A percentile compares a stretch with the other conserved stretches of the same genome.
phyloP scores from a whole-genome alignment of 1,140 invertebrate species.

The Anastrepha obliqua region DNA sequence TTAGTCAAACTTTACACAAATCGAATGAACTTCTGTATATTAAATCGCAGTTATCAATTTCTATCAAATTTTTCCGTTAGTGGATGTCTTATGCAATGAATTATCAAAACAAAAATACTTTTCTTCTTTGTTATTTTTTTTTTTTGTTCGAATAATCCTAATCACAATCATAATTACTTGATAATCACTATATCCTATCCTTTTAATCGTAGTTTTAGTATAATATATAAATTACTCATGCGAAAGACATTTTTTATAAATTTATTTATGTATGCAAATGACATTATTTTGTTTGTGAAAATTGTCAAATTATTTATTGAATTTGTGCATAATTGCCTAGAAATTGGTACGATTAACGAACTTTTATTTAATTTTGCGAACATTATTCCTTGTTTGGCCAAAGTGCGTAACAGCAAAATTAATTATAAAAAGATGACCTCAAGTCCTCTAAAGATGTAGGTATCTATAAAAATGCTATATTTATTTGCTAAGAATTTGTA shows the following conservation, averaged over 20 bases:
- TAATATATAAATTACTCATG: neutral
- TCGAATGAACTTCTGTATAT: too few relatives aligned
- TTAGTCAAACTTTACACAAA: too few relatives aligned
- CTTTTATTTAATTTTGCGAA: conserved; percentile 32
- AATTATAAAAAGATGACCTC: neutral
- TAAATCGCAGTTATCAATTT: too few relatives aligned
- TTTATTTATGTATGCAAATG: conserved; percentile 3
- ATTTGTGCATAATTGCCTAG: neutral
- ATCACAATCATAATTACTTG: neutral
- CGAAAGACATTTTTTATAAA: neutral
- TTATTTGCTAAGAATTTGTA: conserved; percentile 12
- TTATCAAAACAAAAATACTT: neutral
- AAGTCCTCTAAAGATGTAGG: neutral
- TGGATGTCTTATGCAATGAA: neutral
- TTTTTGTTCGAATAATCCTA: neutral
- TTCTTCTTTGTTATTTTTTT: too few relatives aligned
- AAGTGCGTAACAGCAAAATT: neutral
- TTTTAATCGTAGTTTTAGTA: conserved; percentile 20
- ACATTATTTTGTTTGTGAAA: conserved; percentile 20
- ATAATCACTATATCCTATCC: neutral
- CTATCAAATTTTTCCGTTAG: too few relatives aligned
- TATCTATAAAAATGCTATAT: neutral
- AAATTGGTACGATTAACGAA: neutral
- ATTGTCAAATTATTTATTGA: conserved; percentile 9
- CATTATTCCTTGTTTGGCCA: neutral